These are phyloP conservation scores for Conomelus anceps DNA, from an alignment of 2,888 invertebrate genomes.

Conservation along the genomic window DNA sequence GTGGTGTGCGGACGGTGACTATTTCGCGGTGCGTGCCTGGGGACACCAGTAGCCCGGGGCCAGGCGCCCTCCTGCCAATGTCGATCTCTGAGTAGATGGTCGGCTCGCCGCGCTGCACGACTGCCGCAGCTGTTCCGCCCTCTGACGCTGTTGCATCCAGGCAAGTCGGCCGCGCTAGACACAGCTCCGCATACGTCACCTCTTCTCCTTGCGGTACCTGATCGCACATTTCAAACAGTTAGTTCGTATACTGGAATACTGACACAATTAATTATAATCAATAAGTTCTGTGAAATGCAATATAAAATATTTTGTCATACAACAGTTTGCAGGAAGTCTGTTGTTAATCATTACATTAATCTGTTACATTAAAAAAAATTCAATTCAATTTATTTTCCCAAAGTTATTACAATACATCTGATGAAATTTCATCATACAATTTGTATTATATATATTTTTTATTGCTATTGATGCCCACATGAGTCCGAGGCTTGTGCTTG, in stretches of 20 bases:
- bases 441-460: neutral
- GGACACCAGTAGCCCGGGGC: conserved; percentile 25
- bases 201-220: conserved; percentile 42
- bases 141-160: conserved; percentile 41
- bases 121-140: conserved; percentile 37
- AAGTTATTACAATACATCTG: neutral
- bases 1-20: conserved; percentile 62
- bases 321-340: too few relatives aligned
- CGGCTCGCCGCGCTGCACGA: conserved; percentile 56
- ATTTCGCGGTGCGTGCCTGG: conserved; percentile 49
- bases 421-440: neutral
- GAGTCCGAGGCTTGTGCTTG: too few relatives aligned
- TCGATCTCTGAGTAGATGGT: conserved; percentile 70
- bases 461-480: too few relatives aligned
- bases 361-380: neutral
- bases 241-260: too few relatives aligned
- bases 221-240: too few relatives aligned
- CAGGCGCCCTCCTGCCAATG: conserved; percentile 47
- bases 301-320: too few relatives aligned
- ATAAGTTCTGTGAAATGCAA: too few relatives aligned
- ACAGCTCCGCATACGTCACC: conserved; percentile 56
- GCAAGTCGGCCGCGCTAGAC: conserved; percentile 50
- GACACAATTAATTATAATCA: too few relatives aligned
- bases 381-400: neutral
- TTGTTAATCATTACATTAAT: too few relatives aligned